Percentiles rank a stretch among this genome's conserved stretches.
Conservation (phyloP, 2,888 invertebrate species). For the Tenthredo notha region DNA sequence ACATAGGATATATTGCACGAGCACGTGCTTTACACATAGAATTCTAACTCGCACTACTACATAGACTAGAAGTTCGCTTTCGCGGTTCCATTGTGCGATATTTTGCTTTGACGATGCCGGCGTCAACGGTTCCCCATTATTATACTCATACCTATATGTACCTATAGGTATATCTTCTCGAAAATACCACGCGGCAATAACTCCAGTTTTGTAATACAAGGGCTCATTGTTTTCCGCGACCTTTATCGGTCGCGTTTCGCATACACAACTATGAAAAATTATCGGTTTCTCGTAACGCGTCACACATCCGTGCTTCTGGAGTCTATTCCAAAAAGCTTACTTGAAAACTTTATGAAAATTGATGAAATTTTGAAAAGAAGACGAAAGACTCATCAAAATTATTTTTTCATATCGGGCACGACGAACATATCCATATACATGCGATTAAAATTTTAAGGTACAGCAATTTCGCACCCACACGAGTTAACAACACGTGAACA, state of each 20-base stretch:
- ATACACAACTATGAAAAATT: neutral
- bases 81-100: slow-evolving; percentile 55
- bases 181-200: slow-evolving; percentile 5
- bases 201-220: slow-evolving; percentile 14
- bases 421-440: neutral
- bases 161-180: neutral
- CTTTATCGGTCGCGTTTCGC: neutral
- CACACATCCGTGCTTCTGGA: neutral
- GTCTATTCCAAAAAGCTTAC: neutral
- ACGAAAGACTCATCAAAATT: neutral
- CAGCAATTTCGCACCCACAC: neutral
- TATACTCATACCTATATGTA: neutral
- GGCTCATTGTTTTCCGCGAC: neutral
- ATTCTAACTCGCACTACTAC: neutral
- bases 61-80: slow-evolving; percentile 11
- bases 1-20: neutral
- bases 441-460: slow-evolving; percentile 11
- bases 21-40: neutral
- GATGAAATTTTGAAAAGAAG: neutral
- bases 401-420: neutral
- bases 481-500: slow-evolving; percentile 24
- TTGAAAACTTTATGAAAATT: neutral
- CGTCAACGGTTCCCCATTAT: slow-evolving; percentile 52
- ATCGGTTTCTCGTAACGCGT: neutral
- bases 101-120: slow-evolving; percentile 64